Percentiles rank a stretch among this genome's conserved stretches.
Conservation (phyloP, 2,888 invertebrate species). For the Drosophila austrosaltans region DNA sequence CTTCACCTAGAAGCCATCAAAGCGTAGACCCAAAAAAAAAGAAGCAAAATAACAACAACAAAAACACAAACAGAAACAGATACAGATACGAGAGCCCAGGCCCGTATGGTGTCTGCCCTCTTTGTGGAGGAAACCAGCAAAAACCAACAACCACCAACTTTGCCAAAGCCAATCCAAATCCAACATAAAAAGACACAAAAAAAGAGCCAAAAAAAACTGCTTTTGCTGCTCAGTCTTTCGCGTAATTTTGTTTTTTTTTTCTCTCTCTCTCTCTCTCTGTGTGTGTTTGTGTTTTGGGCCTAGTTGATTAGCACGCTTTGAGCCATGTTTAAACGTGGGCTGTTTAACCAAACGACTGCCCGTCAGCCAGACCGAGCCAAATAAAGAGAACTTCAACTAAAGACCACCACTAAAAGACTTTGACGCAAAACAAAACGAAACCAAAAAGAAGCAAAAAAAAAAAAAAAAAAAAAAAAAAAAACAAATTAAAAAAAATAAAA, state of each 20-base stretch:
- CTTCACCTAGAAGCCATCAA: conserved; percentile 77
- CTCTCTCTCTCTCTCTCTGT: neutral
- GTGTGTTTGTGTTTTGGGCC: conserved; percentile 36
- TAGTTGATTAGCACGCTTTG: conserved; percentile 76
- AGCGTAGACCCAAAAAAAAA: conserved; percentile 54
- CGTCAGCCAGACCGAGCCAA: conserved; percentile 39
- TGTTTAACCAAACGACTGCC: conserved; percentile 67
- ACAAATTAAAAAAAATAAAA: conserved; percentile 29
- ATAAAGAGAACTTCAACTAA: conserved; percentile 41
- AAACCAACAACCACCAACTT: conserved; percentile 39
- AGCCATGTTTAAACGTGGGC: conserved; percentile 76
- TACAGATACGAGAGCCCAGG: conserved; percentile 35
- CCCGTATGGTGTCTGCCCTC: neutral
- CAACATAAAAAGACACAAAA: conserved; percentile 36
- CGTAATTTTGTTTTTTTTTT: conserved; percentile 59
- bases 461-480: conserved; percentile 10
- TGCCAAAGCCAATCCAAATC: conserved; percentile 49
- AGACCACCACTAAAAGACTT: conserved; percentile 64
- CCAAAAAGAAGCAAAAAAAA: conserved; percentile 8
- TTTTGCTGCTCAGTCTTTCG: conserved; percentile 64
- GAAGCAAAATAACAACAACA: conserved; percentile 52
- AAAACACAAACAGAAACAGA: conserved; percentile 33
- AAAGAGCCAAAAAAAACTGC: conserved; percentile 37
- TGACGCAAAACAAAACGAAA: conserved; percentile 43
- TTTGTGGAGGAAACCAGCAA: conserved; percentile 27